A percentile compares a stretch with the other conserved stretches of the same genome.
These are phyloP conservation scores for Amphiduros pacificus DNA, from an alignment of 2,888 invertebrate species.

Conservation along the genomic window DNA sequence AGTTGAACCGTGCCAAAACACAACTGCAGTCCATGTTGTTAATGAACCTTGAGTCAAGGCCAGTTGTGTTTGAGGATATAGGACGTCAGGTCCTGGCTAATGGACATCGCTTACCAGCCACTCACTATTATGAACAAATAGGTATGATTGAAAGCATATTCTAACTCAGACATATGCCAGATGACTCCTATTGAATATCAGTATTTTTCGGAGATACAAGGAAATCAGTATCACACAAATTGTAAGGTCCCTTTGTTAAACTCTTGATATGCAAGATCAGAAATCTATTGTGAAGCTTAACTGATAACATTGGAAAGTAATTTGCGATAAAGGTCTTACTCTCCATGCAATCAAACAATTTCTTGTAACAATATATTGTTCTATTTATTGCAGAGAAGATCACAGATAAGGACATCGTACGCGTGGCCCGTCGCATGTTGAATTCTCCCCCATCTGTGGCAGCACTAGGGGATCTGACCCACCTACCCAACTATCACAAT, in stretches of 20 bases:
- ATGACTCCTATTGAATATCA: too few species aligned
- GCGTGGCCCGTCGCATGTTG: constrained; percentile 85
- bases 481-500: constrained; percentile 68
- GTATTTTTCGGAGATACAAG: too few species aligned
- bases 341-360: too few species aligned
- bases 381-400: constrained; percentile 73
- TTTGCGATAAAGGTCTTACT: too few species aligned
- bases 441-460: constrained; percentile 83
- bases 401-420: constrained; percentile 77
- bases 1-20: constrained; percentile 84
- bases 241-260: too few species aligned
- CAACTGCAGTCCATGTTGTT: constrained; percentile 97
- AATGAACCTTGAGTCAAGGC: constrained; percentile 97
- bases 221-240: too few species aligned
- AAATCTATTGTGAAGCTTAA: too few species aligned
- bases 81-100: constrained; percentile 94
- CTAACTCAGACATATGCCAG: too few species aligned
- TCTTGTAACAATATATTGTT: too few species aligned
- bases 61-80: constrained; percentile 98
- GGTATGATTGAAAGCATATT: constrained; percentile 70
- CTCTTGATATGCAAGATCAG: too few species aligned
- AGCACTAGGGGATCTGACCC: constrained; percentile 80
- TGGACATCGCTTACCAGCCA: constrained; percentile 85
- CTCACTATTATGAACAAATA: constrained; percentile 89
- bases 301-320: too few species aligned